Evolutionary conservation across 2,888 invertebrate genomes (phyloP), one percentile per base, ranked within the genome.

Genomic region (Nephrotoma flavescens): DNA sequence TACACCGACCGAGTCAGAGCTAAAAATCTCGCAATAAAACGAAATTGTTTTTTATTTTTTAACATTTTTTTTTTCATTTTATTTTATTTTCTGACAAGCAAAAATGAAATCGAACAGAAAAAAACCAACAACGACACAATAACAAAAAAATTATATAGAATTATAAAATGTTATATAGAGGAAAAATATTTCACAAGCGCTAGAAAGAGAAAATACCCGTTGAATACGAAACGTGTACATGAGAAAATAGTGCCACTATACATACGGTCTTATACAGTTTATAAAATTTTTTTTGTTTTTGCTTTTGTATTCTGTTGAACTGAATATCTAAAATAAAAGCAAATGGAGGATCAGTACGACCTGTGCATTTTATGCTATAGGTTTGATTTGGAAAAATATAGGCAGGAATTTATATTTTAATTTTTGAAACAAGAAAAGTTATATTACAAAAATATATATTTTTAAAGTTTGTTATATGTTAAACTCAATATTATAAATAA

Each of bases 291-390:
- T 84, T 12, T 84, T 84, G 84, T 84, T 84, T 84, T 84, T 42
- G 42, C 42, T 84, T 84, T 84, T 42, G 84, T 84, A 71, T 71
- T 84, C 15, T 84, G 84, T 42, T 84, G 84, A 42, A 84, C 84
- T 84, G 84, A 84, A 84, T 42, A 84, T 84, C 84, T 84, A 84
- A 85, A 85, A 42, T 44, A 85, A 87, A 86, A 87, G 57, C 87
- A 86, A 87, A 88, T 87, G 87, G 87, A 87, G 87, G 52, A 87
- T 86, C 87, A 87, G 88, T 88, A 87, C 87, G 88, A 87, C 87
- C 88, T 88, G 88, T 88, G 88, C 87, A 85, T 87, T 88, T 87
- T 86, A 88, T 88, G 87, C 87, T 87, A 87, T 87, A 87, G 88
- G 88, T 87, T 88, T 42, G n/a, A 84, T 84, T 84, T 84, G 42